A percentile compares a stretch with the other conserved stretches of the same genome.
Evolutionary conservation across 2,797 vertebrate genomes (phyloP).

Genomic region (Chanos chanos): DNA sequence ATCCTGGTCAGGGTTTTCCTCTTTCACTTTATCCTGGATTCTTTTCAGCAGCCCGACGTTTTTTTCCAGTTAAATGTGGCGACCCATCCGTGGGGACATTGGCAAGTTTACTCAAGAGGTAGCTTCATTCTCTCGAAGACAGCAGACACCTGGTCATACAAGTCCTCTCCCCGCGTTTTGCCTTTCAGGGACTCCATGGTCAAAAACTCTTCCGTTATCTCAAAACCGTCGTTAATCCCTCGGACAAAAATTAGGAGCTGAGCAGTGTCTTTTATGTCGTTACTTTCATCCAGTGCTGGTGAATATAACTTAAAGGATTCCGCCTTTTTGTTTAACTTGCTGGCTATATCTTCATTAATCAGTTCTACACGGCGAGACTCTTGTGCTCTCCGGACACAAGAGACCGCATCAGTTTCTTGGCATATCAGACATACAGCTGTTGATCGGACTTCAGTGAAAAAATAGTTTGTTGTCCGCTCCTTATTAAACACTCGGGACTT

Average conservation of each 20-base stretch:
- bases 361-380: slow-evolving; percentile 14
- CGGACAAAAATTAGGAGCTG: too few species aligned
- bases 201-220: slow-evolving; percentile 34
- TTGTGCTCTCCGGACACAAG: slow-evolving; percentile 28
- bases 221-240: too few species aligned
- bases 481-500: slow-evolving; percentile 12
- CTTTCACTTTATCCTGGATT: slow-evolving; percentile 33
- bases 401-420: slow-evolving; percentile 20
- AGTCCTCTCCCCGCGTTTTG: slow-evolving; percentile 7
- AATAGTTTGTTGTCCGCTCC: slow-evolving; percentile 20
- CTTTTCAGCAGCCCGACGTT: background rate
- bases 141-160: slow-evolving; percentile 17
- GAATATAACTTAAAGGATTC: too few species aligned
- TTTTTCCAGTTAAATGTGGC: slow-evolving; percentile 28
- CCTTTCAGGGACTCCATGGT: slow-evolving; percentile 30
- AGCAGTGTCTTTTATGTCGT: too few species aligned
- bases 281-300: too few species aligned
- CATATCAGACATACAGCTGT: too few species aligned
- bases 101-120: slow-evolving; percentile 25
- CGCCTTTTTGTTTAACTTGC: too few species aligned
- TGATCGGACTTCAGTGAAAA: slow-evolving; percentile 8
- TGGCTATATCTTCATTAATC: too few species aligned
- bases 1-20: slow-evolving; percentile 23
- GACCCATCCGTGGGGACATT: slow-evolving; percentile 39
- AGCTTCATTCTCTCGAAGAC: slow-evolving; percentile 11